Base-by-base conservation (phyloP, 2,113 vertebrate species). In the Tetraodon nigroviridis region DNA sequence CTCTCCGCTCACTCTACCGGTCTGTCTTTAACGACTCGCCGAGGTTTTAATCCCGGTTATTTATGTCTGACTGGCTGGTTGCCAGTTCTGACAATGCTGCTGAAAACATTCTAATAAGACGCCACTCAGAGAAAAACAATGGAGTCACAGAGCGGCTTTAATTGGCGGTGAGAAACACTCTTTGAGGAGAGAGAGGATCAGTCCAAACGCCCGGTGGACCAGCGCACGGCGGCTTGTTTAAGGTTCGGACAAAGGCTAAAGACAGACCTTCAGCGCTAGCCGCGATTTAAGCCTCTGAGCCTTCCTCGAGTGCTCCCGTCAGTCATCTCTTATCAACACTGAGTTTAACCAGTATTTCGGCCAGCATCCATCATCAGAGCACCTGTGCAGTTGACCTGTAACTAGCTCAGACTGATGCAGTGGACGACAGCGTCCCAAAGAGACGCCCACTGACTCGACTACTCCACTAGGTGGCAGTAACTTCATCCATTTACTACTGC, bases 81-180 rank as follows among this genome's bases (percentile, higher is more conserved):
- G 67, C 73, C 75, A 82, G 45, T 62, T 54, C 44, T 45, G 37
- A 21, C 18, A 63, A 64, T 22, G 18, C 19, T 3, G 54, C 75
- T 54, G 27, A 57, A 76, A 67, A 75, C 51, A 48, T 72, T 80
- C 70, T 73, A 85, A 76, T 80, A 71, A 75, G 74, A 60, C 2
- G 42, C 18, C 54, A 22, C 53, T 63, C 20, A 2, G 10, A 61
- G 24, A 55, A 62, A 62, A 79, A 75, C 78, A 73, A 73, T 73
- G 69, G 67, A 58, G 69, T 58, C 1, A 1, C n/a, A 3, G 69
- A 68, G 61, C 68, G 40, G 63, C 54, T 80, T 75, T 83, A 80
- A 83, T 77, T 78, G 75, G 61, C 62, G 71, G 32, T 60, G 58
- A 69, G 57, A 63, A 63, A 20, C 55, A 58, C 49, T 53, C 44